Evolutionary conservation across 2,797 vertebrate genomes (phyloP), one percentile per base, ranked within the genome.

Genomic region (Trachops cirrhosus): DNA sequence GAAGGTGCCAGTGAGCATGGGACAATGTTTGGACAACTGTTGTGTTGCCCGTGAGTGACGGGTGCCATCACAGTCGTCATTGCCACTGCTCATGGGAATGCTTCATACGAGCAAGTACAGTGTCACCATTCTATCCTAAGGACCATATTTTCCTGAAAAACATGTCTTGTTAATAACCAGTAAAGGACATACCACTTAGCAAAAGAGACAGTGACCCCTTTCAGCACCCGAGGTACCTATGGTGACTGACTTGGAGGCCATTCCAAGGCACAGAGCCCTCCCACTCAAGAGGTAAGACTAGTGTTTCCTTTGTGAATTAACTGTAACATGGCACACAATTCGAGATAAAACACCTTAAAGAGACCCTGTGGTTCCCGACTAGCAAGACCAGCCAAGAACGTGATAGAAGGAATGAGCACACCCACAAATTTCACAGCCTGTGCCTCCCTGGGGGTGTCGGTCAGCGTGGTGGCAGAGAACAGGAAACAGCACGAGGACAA

Each of bases 31-130:
- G 21, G 91, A 71, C 83, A 78, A 37, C 54, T 9, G 14, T 15
- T 0, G 1, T 48, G 29, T 3, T 10, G 22, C 19, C 0, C 10
- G 0, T 18, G 59, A 32, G 34, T 50, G 19, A 39, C 21, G 14
- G 64, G 11, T 1, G n/a, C 21, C 4, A 0, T 44, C 32, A 9
- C 2, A 24, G 19, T 22, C 7, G 3, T 21, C 11, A 26, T 8
- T 37, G 39, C 10, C 44, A 21, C n/a, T 7, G 44, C 34, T 14
- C 50, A 3, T 0, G 44, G 48, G 41, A 50, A 21, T 0, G 4
- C n/a, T 15, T 57, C 34, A 8, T 2, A 34, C 26, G 32, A 54
- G 54, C 89, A 59, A 59, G 41, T 12, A 2, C 0, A 11, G 10
- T 18, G 37, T 52, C 8, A 6, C 34, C 4, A 4, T 24, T 24